These are phyloP conservation scores for Dryoscopus gambensis DNA, from an alignment of 2,113 vertebrate species.

Conservation along the genomic window DNA sequence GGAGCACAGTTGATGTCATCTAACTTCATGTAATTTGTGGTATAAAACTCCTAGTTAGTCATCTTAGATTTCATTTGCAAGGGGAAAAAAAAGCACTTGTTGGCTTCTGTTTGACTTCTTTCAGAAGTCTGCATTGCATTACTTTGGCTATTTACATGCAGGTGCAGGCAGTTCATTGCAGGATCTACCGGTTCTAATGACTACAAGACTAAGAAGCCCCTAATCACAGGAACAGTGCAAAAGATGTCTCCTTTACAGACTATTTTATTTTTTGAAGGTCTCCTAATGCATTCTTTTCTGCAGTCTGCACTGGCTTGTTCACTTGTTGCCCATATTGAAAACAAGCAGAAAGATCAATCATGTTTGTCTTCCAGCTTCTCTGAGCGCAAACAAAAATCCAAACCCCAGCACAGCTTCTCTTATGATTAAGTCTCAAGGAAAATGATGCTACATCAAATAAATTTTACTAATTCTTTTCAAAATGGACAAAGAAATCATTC, in stretches of 20 bases:
- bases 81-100: background rate
- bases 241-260: background rate
- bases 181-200: background rate
- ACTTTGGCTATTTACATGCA: background rate
- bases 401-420: background rate
- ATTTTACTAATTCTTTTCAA: conserved; percentile 6
- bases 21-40: background rate
- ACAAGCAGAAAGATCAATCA: background rate
- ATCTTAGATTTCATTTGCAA: background rate
- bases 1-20: background rate
- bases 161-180: background rate
- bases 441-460: background rate
- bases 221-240: background rate
- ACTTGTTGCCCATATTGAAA: background rate
- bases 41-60: background rate
- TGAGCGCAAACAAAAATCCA: background rate
- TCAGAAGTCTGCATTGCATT: background rate
- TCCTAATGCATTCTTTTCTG: background rate
- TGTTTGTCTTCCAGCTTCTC: background rate
- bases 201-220: background rate
- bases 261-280: background rate
- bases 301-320: background rate
- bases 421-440: background rate
- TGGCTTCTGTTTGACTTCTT: background rate
- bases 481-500: background rate